Conservation (phyloP, 2,888 invertebrate genomes). For the Folsomia candida region DNA sequence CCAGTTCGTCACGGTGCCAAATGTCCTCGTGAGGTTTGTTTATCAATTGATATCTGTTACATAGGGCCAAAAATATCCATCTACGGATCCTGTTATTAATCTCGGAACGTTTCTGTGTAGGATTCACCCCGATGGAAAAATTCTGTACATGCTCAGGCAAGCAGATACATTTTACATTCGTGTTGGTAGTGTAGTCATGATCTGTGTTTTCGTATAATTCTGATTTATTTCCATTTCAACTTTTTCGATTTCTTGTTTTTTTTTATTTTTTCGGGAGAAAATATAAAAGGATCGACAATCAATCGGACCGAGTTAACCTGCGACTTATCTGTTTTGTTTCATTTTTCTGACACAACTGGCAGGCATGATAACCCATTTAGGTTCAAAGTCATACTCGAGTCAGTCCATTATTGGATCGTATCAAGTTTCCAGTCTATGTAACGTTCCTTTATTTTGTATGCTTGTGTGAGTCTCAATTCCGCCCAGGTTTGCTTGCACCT, state of each 20-base stretch:
- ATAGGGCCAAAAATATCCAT: too few species aligned
- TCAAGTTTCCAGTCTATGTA: too few species aligned
- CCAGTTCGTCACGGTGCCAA: constrained; percentile 58
- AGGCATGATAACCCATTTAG: too few species aligned
- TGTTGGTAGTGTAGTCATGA: neutral
- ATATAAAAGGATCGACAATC: neutral
- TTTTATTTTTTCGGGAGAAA: neutral
- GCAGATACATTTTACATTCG: constrained; percentile 2
- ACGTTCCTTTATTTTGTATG: too few species aligned
- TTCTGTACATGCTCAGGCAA: constrained; percentile 53
- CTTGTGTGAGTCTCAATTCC: too few species aligned
- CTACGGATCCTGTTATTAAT: neutral
- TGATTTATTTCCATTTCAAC: neutral
- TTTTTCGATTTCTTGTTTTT: neutral
- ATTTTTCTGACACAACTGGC: too few species aligned
- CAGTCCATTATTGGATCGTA: too few species aligned
- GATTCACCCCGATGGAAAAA: constrained; percentile 52
- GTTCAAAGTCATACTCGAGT: too few species aligned
- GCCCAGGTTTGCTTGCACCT: too few species aligned
- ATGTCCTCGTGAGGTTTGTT: constrained; percentile 55
- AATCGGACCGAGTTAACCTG: neutral
- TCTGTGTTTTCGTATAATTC: neutral
- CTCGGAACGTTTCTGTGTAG: constrained; percentile 41
- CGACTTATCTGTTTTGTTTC: too few species aligned
- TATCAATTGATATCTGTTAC: too few species aligned